Conservation (phyloP, 2,888 invertebrate species). For the Papilio demoleus region DNA sequence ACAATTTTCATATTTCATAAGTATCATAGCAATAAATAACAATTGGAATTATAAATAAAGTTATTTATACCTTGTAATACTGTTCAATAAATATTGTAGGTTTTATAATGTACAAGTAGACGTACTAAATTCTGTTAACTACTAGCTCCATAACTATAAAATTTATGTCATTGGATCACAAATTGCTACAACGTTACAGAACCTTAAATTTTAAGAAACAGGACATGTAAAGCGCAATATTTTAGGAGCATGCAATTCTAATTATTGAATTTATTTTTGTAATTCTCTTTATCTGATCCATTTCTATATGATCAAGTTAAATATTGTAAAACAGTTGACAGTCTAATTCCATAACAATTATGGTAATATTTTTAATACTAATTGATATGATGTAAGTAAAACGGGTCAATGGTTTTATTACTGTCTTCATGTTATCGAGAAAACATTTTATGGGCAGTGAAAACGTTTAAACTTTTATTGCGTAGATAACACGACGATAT, state of each 20-base stretch:
- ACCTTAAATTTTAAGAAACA: background rate
- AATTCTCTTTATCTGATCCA: background rate
- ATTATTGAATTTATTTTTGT: too few species aligned
- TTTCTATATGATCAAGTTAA: background rate
- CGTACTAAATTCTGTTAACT: conserved; percentile 33
- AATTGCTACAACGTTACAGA: conserved; percentile 15
- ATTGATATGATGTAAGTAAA: background rate
- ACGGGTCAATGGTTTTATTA: background rate
- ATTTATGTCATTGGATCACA: conserved; percentile 35
- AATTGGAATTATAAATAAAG: conserved; percentile 27
- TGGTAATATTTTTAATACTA: background rate
- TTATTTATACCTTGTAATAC: conserved; percentile 28
- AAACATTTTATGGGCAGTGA: background rate
- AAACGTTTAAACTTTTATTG: background rate
- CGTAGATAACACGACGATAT: background rate
- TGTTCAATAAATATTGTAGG: conserved; percentile 30
- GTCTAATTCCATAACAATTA: conserved; percentile 6
- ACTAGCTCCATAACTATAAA: conserved; percentile 28
- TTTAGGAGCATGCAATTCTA: too few species aligned
- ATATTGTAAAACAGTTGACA: background rate
- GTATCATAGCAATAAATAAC: conserved; percentile 12
- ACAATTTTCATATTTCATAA: background rate
- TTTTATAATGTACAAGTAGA: conserved; percentile 26
- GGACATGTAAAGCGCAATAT: background rate
- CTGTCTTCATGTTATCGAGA: conserved; percentile 1